Evolutionary conservation across 2,888 invertebrate species (phyloP).

Genomic region (Colletes collaris): DNA sequence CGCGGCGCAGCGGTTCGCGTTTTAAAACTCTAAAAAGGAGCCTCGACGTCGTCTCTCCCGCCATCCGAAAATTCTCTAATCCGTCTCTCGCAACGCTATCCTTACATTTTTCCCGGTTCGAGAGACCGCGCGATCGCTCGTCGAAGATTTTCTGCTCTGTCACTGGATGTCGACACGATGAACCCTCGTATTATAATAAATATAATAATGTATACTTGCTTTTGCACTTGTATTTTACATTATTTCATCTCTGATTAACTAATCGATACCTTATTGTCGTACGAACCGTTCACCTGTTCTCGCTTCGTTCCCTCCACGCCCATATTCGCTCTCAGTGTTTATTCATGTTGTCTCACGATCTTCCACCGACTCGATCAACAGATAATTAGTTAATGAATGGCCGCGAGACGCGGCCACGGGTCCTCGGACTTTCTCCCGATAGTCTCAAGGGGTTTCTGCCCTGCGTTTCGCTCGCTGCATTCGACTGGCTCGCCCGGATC

Average conservation of each 20-base stretch:
- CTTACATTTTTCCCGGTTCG: not conserved
- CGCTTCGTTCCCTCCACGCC: conserved; percentile 7
- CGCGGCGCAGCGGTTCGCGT: conserved; percentile 22
- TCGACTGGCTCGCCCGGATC: conserved; percentile 7
- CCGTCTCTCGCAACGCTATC: not conserved
- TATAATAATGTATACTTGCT: conserved; percentile 81
- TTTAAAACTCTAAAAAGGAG: conserved; percentile 56
- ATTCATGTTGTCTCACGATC: not conserved
- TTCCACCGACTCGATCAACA: conserved; percentile 25
- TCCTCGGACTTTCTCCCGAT: conserved; percentile 26
- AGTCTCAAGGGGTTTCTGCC: conserved; percentile 4
- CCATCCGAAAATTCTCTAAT: conserved; percentile 15
- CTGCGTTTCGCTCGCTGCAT: conserved; percentile 9
- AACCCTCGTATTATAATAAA: conserved; percentile 77
- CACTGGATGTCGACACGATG: conserved; percentile 49
- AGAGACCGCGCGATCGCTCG: conserved; percentile 24
- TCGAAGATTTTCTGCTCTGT: conserved; percentile 13
- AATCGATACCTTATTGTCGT: conserved; percentile 83
- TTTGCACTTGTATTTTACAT: conserved; percentile 82
- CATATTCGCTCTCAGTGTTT: not conserved
- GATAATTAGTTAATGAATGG: conserved; percentile 26
- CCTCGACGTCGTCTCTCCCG: conserved; percentile 15
- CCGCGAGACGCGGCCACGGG: conserved; percentile 35
- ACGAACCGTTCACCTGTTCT: conserved; percentile 79
- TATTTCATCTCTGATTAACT: conserved; percentile 79